phyloP scores from a whole-genome alignment of 2,888 invertebrate species.

The Phyllotreta striolata region DNA sequence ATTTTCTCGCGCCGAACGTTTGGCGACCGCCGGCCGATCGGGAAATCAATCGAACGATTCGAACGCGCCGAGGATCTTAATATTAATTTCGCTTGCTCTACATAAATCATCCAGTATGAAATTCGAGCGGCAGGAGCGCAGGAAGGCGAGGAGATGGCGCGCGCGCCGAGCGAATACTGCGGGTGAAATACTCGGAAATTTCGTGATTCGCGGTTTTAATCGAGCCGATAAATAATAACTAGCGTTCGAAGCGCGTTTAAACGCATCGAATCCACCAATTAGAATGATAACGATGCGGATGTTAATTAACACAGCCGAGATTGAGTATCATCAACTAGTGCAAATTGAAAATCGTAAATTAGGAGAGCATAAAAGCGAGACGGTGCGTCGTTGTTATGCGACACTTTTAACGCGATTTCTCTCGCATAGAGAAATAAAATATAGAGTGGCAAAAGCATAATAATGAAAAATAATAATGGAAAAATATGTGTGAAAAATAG shows the following conservation, averaged over 20 bases:
- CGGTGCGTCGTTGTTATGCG: too few species aligned
- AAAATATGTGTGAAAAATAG: too few species aligned
- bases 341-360: conserved; percentile 52
- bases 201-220: too few species aligned
- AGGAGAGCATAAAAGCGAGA: conserved; percentile 45
- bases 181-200: neutral
- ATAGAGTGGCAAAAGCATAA: too few species aligned
- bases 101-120: conserved; percentile 58
- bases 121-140: conserved; percentile 50
- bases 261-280: conserved; percentile 3
- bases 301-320: conserved; percentile 39
- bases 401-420: too few species aligned
- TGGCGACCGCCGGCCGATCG: conserved; percentile 1
- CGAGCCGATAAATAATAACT: too few species aligned
- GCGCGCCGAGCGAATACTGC: neutral
- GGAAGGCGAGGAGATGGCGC: conserved; percentile 33
- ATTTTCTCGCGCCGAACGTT: neutral
- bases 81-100: conserved; percentile 52
- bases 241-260: too few species aligned
- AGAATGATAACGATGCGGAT: conserved; percentile 19
- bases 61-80: conserved; percentile 16
- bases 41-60: conserved; percentile 25
- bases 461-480: too few species aligned
- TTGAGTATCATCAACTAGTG: conserved; percentile 58
- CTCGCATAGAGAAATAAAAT: too few species aligned